phyloP scores from a whole-genome alignment of 2,113 vertebrate species.

The Pseudopipra pipra region DNA sequence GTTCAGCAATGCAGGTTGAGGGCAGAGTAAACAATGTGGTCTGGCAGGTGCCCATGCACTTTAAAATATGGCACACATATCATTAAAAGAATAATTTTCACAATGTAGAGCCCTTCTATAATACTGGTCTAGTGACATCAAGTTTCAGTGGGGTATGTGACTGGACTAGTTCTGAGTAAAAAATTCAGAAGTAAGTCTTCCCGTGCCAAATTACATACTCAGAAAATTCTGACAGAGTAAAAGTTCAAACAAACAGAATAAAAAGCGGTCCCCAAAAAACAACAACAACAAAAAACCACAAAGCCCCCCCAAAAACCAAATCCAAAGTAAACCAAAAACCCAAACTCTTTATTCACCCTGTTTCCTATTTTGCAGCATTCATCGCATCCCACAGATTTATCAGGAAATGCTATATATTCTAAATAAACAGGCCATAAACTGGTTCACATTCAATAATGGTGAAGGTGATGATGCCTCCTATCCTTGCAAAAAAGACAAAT shows the following conservation, averaged over 20 bases:
- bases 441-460: neutral
- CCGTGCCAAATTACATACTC: neutral
- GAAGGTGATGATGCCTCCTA: neutral
- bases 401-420: neutral
- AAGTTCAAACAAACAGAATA: neutral
- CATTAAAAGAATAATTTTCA: neutral
- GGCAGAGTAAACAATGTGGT: neutral
- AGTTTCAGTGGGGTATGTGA: neutral
- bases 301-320: neutral
- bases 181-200: neutral
- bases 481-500: neutral
- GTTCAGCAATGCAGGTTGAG: neutral
- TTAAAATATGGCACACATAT: neutral
- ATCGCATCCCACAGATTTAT: neutral
- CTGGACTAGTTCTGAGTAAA: neutral
- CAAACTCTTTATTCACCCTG: neutral
- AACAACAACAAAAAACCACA: neutral
- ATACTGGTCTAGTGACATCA: neutral
- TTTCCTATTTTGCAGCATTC: neutral
- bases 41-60: neutral
- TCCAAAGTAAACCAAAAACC: neutral
- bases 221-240: neutral
- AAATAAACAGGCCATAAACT: neutral
- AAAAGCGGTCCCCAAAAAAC: no score
- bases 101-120: neutral